Evolutionary conservation across 2,113 vertebrate species (phyloP), one percentile per base, ranked within the genome.

Genomic region (Azemiops feae): DNA sequence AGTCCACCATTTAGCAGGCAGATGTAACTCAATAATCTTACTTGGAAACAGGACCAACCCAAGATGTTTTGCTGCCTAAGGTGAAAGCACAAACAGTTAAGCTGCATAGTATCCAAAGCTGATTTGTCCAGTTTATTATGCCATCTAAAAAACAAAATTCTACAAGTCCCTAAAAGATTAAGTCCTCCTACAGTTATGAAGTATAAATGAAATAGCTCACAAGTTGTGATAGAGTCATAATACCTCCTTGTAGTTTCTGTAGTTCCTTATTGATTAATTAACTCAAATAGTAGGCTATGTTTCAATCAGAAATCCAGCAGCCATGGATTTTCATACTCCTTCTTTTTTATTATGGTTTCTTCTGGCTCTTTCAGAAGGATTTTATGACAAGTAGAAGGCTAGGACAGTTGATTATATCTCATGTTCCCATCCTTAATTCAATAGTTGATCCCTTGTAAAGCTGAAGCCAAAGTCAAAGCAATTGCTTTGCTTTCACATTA

Each of bases 21-120:
- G n/a, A 52, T 52, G 93, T 34, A 94, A 22, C 18, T 94, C 22
- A 92, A 92, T 27, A 74, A 85, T 50, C 52, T 95, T 91, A 34
- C 58, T 94, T 92, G 50, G 25, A 43, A 86, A 86, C 85, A 43
- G 43, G 86, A n/a, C 87, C 7, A 52, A n/a, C n/a, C 30, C 20
- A 4, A 1, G n/a, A 88, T 27, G 87, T 30, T 60, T 52, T 91
- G 45, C 1, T n/a, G 27, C 45, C 27, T 88, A 30, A 88, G 30
- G 3, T n/a, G 18, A 52, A 53, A 52, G 47, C n/a, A 52, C 11
- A 53, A 52, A 50, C 5, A n/a, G 16, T 39, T 54, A 89, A 55
- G 7, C 14, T 55, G 9, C 18, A 34, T 14, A n/a, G n/a, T 11
- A 55, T 23, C 50, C 10, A 87, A 50, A 50, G 12, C 27, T n/a